These are phyloP conservation scores for Ibycter americanus DNA, from an alignment of 2,797 vertebrate species.

Conservation along the genomic window DNA sequence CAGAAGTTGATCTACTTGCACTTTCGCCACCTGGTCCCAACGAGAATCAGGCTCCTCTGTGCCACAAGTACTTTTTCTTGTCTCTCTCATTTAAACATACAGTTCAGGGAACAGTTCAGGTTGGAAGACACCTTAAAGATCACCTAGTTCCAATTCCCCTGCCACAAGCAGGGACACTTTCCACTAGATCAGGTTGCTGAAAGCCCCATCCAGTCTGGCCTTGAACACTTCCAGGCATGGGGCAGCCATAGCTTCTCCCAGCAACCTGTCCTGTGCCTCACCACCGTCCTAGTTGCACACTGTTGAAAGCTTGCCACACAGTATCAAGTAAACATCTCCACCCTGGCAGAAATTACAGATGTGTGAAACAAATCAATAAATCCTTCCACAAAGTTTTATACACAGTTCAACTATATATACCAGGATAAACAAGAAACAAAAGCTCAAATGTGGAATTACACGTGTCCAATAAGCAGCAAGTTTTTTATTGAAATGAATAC, in stretches of 20 bases:
- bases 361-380: not conserved
- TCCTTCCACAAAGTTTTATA: not conserved
- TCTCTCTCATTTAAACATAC: not conserved
- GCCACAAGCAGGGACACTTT: too few relatives aligned
- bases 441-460: not conserved
- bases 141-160: too few relatives aligned
- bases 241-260: too few relatives aligned
- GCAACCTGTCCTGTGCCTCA: not conserved
- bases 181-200: too few relatives aligned
- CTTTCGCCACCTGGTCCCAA: not conserved
- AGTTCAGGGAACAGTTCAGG: too few relatives aligned
- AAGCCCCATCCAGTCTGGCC: too few relatives aligned
- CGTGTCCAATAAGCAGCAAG: fast-evolving
- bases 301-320: not conserved
- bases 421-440: not conserved
- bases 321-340: not conserved
- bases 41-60: not conserved
- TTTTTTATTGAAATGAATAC: not conserved
- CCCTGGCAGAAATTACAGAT: not conserved
- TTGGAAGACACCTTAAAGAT: not conserved
- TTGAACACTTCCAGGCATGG: too few relatives aligned
- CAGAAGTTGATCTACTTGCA: not conserved
- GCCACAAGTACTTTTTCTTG: not conserved
- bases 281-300: not conserved
- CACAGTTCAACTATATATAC: not conserved